Base-by-base conservation (phyloP, 1,140 invertebrate genomes). In the Listronotus oregonensis region DNA sequence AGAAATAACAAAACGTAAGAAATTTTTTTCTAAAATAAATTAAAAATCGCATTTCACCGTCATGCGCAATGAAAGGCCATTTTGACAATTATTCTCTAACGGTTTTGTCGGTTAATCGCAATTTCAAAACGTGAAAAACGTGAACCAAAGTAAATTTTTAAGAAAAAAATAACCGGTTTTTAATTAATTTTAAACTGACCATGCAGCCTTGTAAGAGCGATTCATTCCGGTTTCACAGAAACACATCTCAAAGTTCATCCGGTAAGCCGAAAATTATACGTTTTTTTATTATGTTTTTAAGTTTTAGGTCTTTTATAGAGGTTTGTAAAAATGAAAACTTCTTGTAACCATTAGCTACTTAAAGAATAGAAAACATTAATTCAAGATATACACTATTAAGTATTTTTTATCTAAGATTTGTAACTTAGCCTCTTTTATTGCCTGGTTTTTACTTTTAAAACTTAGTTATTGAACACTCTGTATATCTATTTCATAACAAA, bases 221-320 rank as follows among this genome's bases (percentile, higher is more conserved):
- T 31, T 69, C 68, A 39, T 75, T 73, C 51, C 67, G 52, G 47
- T 75, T 75, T 49, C 70, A 70, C 50, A 50, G 68, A 31, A 71
- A 68, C 32, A 46, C 66, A n/a, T 62, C 64, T 2, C 43, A 44
- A 11, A 66, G 40, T 58, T 66, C 67, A 12, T 66, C 62, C 21
- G 65, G 67, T 66, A 39, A 60, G 11, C 18, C n/a, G 8, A 37
- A 37, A 37, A 37, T 10, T 37, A 37, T 9, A 7, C 8, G 11
- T n/a, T n/a, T n/a, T n/a, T n/a, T n/a, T n/a, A n/a, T n/a, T n/a
- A n/a, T n/a, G 34, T 37, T 37, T 37, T 12, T 5, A 12, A n/a
- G 7, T 37, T 37, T 37, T 12, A n/a, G 7, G 34, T 10, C 3
- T 37, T 37, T 12, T 37, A 4, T 4, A 37, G 8, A 37, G 34